A percentile compares a stretch with the other conserved stretches of the same genome.
Conservation (phyloP, 2,113 vertebrate species). For the Emberiza fucata region DNA sequence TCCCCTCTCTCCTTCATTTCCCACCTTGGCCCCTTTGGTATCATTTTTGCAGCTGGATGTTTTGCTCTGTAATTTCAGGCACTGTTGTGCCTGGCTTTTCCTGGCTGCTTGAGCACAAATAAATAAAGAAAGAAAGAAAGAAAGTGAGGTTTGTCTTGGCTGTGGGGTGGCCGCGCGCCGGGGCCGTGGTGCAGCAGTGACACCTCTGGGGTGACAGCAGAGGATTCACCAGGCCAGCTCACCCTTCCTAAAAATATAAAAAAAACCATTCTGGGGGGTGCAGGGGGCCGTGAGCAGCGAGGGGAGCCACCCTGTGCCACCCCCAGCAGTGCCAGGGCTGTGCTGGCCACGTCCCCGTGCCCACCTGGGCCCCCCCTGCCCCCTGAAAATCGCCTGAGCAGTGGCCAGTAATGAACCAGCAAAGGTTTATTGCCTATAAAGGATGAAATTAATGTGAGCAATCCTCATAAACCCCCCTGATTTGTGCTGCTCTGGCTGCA, state of each 20-base stretch:
- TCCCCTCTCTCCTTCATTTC: background rate
- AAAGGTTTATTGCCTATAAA: slow-evolving; percentile 26
- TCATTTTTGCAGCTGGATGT: background rate
- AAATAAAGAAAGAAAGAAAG: slow-evolving; percentile 22
- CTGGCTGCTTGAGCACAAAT: slow-evolving; percentile 59
- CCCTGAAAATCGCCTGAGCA: background rate
- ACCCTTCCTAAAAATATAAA: rapidly evolving
- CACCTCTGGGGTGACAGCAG: background rate
- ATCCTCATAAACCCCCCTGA: background rate
- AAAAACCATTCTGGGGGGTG: rapidly evolving
- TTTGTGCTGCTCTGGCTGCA: background rate
- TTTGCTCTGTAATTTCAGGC: slow-evolving; percentile 35
- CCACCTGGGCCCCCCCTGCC: background rate
- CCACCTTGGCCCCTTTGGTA: background rate
- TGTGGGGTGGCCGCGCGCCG: background rate
- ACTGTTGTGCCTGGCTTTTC: background rate
- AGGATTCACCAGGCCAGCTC: background rate
- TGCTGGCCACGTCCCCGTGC: background rate
- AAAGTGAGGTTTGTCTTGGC: slow-evolving; percentile 67
- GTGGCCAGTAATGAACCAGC: background rate
- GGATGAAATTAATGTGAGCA: background rate
- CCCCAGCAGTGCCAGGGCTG: background rate
- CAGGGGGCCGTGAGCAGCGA: background rate
- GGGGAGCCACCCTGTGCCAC: too few species aligned
- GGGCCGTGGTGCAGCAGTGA: background rate